Conservation (phyloP, 2,797 vertebrate species). For the Pseudopleuronectes americanus region DNA sequence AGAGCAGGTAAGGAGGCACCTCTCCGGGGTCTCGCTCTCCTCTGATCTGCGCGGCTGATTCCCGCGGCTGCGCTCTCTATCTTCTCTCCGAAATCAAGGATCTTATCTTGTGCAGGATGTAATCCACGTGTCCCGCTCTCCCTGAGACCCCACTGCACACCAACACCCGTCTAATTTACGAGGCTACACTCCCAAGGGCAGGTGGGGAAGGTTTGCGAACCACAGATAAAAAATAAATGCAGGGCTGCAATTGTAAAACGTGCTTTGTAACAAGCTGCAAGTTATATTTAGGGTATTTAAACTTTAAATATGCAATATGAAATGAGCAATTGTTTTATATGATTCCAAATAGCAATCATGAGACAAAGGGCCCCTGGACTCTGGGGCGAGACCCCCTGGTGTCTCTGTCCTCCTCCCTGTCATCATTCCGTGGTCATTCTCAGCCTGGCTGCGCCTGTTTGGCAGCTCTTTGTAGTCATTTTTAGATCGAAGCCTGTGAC, state of each 20-base stretch:
- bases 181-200: too few relatives aligned
- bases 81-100: not conserved
- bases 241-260: too few relatives aligned
- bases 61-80: not conserved
- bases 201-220: not conserved
- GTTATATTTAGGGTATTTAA: too few relatives aligned
- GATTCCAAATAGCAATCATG: not conserved
- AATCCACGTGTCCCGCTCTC: not conserved
- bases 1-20: constrained; percentile 88
- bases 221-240: too few relatives aligned
- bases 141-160: not conserved
- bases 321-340: not conserved
- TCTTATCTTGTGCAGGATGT: not conserved
- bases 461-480: not conserved
- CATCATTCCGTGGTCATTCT: too few relatives aligned
- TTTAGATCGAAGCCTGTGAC: constrained; percentile 28
- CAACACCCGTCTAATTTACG: not conserved
- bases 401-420: too few relatives aligned
- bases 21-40: not conserved
- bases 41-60: not conserved
- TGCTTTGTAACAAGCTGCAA: not conserved
- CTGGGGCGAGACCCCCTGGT: not conserved
- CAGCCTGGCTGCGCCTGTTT: too few relatives aligned
- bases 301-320: not conserved
- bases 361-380: not conserved